Percentiles rank a stretch among this genome's conserved stretches.
Evolutionary conservation across 2,797 vertebrate species (phyloP).

Genomic region (Typhlichthys eigenmanni): DNA sequence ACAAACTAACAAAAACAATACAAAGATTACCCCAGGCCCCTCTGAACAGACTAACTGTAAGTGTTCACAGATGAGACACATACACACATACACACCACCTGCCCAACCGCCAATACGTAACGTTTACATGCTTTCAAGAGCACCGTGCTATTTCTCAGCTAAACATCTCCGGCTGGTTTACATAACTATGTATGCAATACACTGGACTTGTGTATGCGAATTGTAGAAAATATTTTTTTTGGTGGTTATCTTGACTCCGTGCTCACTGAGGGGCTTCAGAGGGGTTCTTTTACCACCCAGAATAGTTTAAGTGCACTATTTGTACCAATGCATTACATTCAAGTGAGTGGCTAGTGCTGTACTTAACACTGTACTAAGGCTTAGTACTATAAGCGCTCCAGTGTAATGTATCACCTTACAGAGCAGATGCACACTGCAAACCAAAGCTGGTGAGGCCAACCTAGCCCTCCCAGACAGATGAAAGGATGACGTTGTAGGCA

Average conservation of each 20-base stretch:
- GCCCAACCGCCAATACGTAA: conserved; percentile 50
- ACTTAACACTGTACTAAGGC: no score
- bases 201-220: conserved; percentile 38
- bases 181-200: conserved; percentile 44
- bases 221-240: conserved; percentile 20
- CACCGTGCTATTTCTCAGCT: conserved; percentile 48
- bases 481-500: conserved; percentile 15
- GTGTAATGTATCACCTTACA: no score
- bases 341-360: no score
- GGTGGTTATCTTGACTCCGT: conserved; percentile 1
- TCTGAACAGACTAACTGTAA: conserved; percentile 14
- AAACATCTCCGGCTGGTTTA: conserved; percentile 48
- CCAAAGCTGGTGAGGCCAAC: conserved; percentile 9
- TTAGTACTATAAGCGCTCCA: no score
- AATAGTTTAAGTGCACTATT: neutral
- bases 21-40: conserved; percentile 28
- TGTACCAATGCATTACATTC: neutral
- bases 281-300: conserved; percentile 14
- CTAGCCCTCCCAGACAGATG: conserved; percentile 31
- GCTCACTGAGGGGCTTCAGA: conserved; percentile 5
- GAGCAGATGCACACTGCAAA: no score
- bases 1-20: neutral
- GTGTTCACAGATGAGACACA: conserved; percentile 37
- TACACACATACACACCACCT: conserved; percentile 40
- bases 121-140: conserved; percentile 51